Evolutionary conservation across 2,797 vertebrate species (phyloP), one percentile per base, ranked within the genome.

Genomic region (Coracias cyanogaster): DNA sequence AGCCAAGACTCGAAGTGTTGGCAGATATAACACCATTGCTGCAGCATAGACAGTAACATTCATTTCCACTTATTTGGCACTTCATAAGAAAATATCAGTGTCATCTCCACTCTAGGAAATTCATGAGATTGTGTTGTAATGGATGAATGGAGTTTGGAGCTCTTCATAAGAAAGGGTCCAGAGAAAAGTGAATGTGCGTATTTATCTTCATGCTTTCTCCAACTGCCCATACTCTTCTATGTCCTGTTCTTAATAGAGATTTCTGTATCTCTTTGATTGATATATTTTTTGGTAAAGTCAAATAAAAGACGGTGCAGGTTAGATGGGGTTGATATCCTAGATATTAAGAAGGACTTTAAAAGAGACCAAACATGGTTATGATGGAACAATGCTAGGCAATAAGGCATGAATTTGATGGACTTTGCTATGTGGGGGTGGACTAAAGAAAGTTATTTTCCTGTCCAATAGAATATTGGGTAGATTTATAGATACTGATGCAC

Each of bases 21-120:
- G 33, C 72, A 90, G 39, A 66, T 79, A 10, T 0, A 37, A 39
- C 28, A 9, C 55, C 88, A 69, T 65, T 91, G 51, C 55, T 82
- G 28, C 54, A 89, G 39, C 49, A 41, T 26, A 72, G 33, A 55
- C 26, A 60, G 19, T 37, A 45, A 46, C 19, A 58, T 70, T 69
- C 66, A 58, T 92, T 93, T 90, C 19, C 62, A 81, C 41, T 89
- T 73, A 15, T 48, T 65, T 90, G 60, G 20, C 70, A 60, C 70
- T 86, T 95, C 54, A 73, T 96, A 93, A 82, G 82, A 51, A 79
- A 77, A 2, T 82, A 93, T 82, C 80, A 31, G 43, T 86, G 43
- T 67, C 55, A 73, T 89, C 78, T 90, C 37, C 65, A 41, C 54
- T 79, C n/a, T 54, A 66, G 83, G 73, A 92, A 94, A 86, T 84